Base-by-base conservation (phyloP, 2,797 vertebrate genomes). In the Sorex maritimensis region DNA sequence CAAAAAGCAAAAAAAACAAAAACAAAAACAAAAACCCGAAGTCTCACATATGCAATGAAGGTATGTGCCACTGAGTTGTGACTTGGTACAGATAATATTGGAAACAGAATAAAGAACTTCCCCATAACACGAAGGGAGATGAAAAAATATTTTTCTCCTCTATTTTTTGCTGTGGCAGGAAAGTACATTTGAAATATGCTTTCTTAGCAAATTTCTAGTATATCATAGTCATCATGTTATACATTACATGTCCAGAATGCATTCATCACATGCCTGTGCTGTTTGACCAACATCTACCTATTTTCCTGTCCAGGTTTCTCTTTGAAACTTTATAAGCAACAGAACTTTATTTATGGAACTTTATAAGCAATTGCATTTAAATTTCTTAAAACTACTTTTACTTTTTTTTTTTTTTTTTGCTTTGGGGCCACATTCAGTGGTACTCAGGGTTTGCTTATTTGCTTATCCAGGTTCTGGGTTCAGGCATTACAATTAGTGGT, bases 361-460 rank as follows among this genome's bases (percentile, higher is more conserved):
- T 52, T 52, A 52, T 52, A 52, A 81, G 19, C 84, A 23, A 91
- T 73, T 80, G 49, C 2, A 91, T 81, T 91, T 80, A 81, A n/a
- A 89, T 74, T 6, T 72, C 9, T 68, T 63, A 65, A 55, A 61
- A 21, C 21, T 61, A 55, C 52, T 55, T 55, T 55, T 55, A 55
- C 34, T 17, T 58, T 1, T 58, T 15, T 58, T 58, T 58, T 58
- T 34, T 34, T 34, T 34, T 19, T 61, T 61, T 55, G 13, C 41
- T 44, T 44, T 44, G 41, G 21, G 17, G 58, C 6, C 58, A 61
- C 21, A 61, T 15, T 7, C 4, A 23, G 19, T 61, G 17, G 58
- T 61, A 52, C 6, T 9, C 49, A 52, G 49, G 49, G 13, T 52
- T 11, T 52, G 49, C 11, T 14, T 52, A 6, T 52, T 11, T 52